Percentiles rank a stretch among this genome's conserved stretches.
Evolutionary conservation across 2,888 invertebrate genomes (phyloP).

Genomic region (Drosophila crucigera): DNA sequence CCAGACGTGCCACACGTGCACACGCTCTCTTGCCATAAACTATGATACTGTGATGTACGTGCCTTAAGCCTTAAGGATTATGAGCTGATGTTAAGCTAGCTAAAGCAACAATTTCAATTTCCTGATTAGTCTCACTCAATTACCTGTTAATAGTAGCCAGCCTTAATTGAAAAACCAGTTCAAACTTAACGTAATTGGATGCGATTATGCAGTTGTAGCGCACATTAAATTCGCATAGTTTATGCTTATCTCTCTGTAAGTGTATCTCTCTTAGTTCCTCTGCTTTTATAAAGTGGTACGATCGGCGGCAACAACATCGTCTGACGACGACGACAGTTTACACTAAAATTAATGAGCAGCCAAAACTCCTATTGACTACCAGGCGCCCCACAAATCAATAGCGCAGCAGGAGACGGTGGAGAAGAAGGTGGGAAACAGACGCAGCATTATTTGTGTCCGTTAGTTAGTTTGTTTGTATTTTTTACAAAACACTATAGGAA

Average conservation of each 20-base stretch:
- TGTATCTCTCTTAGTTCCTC: background rate
- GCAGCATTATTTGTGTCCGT: slow-evolving; percentile 34
- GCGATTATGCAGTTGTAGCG: slow-evolving; percentile 74
- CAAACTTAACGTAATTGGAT: slow-evolving; percentile 70
- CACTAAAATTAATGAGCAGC: slow-evolving; percentile 39
- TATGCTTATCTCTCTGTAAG: background rate
- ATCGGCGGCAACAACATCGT: slow-evolving; percentile 14
- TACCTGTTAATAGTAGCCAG: slow-evolving; percentile 57
- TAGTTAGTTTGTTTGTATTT: slow-evolving; percentile 39
- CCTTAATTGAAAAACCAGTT: slow-evolving; percentile 71
- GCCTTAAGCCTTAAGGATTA: background rate
- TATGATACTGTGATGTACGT: slow-evolving; percentile 49
- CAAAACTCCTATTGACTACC: slow-evolving; percentile 18
- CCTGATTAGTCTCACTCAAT: slow-evolving; percentile 77
- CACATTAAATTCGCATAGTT: slow-evolving; percentile 13
- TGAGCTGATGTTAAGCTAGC: background rate
- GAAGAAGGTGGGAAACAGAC: slow-evolving; percentile 10
- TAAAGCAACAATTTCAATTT: slow-evolving; percentile 53
- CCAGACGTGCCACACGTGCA: slow-evolving; percentile 2
- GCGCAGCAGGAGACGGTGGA: background rate
- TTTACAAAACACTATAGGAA: slow-evolving; percentile 69
- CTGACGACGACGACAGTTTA: slow-evolving; percentile 11
- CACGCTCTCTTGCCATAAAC: slow-evolving; percentile 4
- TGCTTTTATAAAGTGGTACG: background rate
- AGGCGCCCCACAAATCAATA: slow-evolving; percentile 7